These are phyloP conservation scores for Diadema setosum DNA, from an alignment of 35 echinoderm and acorn worm genomes.

Conservation along the genomic window DNA sequence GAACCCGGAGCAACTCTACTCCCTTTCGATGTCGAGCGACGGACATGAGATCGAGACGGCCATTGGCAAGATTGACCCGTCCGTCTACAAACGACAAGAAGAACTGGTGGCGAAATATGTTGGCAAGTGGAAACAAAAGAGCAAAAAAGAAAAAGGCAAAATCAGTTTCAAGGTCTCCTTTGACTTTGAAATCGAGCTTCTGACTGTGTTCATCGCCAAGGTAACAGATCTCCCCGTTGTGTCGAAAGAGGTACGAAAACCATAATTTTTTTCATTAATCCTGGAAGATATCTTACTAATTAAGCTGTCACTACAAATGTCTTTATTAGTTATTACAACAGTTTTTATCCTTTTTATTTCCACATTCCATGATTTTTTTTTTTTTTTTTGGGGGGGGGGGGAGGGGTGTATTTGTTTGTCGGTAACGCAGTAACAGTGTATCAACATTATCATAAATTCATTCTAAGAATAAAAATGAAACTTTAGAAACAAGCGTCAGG, in stretches of 20 bases:
- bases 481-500: too few relatives aligned
- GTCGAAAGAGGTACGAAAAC: conserved; percentile 14
- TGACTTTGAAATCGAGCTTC: conserved; percentile 46
- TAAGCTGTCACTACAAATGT: too few relatives aligned
- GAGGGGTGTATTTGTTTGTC: too few relatives aligned
- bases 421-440: too few relatives aligned
- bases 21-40: neutral
- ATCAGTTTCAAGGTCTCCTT: conserved; percentile 69
- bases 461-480: too few relatives aligned
- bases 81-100: conserved; percentile 13
- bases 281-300: too few relatives aligned
- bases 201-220: conserved; percentile 54
- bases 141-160: conserved; percentile 45
- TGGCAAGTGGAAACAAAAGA: neutral
- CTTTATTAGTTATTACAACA: too few relatives aligned
- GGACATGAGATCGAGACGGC: neutral
- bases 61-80: conserved; percentile 22
- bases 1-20: neutral
- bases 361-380: too few relatives aligned
- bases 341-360: too few relatives aligned
- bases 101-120: conserved; percentile 2
- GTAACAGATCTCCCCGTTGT: conserved; percentile 39
- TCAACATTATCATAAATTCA: too few relatives aligned
- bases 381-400: too few relatives aligned
- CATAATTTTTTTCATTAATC: too few relatives aligned